A percentile compares a stretch with the other conserved stretches of the same genome.
These are phyloP conservation scores for Drosophila neutralis DNA, from an alignment of 2,888 invertebrate genomes.

Conservation along the genomic window DNA sequence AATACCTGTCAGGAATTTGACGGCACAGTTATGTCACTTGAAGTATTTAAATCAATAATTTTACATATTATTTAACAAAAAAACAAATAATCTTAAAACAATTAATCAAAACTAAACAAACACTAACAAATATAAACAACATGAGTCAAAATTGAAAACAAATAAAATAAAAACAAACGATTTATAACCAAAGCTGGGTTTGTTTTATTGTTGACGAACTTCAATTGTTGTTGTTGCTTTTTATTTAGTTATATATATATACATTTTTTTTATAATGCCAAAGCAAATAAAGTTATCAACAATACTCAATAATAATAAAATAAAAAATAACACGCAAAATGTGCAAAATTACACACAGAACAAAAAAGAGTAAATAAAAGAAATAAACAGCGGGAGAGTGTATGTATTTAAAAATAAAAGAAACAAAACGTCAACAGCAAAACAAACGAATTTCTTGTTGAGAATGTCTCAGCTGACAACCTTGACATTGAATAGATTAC, in stretches of 20 bases:
- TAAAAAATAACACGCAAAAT: conserved; percentile 27
- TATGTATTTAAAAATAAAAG: conserved; percentile 22
- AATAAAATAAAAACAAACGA: conserved; percentile 38
- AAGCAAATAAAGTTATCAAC: conserved; percentile 79
- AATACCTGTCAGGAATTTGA: not conserved
- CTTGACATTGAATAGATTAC: conserved; percentile 80
- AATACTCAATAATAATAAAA: conserved; percentile 63
- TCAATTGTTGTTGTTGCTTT: conserved; percentile 18
- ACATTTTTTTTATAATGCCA: conserved; percentile 35
- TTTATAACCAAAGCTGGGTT: conserved; percentile 35
- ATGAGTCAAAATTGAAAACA: conserved; percentile 16
- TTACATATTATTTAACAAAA: not conserved
- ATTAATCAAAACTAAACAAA: conserved; percentile 12
- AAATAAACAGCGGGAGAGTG: conserved; percentile 41
- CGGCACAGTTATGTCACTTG: conserved; percentile 10
- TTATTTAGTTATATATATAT: conserved; percentile 8
- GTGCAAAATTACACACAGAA: conserved; percentile 26
- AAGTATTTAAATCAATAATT: not conserved
- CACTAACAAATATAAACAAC: conserved; percentile 19
- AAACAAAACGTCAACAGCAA: conserved; percentile 44
- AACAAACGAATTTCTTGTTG: conserved; percentile 66
- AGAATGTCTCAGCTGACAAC: conserved; percentile 52
- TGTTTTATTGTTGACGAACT: conserved; percentile 46
- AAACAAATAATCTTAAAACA: not conserved
- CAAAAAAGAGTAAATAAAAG: conserved; percentile 29